These are phyloP conservation scores for Campoletis sonorensis DNA, from an alignment of 1,140 invertebrate species.

Conservation along the genomic window DNA sequence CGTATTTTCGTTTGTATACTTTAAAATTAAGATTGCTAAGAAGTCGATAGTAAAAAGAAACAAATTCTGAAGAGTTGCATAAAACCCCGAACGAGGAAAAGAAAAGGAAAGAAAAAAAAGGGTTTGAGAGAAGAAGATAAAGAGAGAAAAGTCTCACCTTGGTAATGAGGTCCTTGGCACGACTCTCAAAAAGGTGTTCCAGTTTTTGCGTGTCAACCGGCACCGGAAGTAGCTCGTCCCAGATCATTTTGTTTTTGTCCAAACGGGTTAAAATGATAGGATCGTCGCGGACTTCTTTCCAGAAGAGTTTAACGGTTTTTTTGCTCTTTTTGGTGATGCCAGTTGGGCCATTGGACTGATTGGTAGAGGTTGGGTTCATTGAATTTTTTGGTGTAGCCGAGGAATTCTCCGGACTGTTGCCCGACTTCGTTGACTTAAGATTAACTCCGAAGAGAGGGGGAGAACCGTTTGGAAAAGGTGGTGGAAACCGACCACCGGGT, in stretches of 20 bases:
- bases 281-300: slow-evolving; percentile 96
- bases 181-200: slow-evolving; percentile 97
- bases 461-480: slow-evolving; percentile 71
- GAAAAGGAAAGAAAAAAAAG: neutral
- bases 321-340: slow-evolving; percentile 88
- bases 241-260: slow-evolving; percentile 87
- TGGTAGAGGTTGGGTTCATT: slow-evolving; percentile 53
- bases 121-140: too few species aligned
- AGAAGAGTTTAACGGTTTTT: slow-evolving; percentile 99
- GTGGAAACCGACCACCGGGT: slow-evolving; percentile 67
- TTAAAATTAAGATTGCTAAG: neutral
- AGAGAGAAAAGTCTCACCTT: slow-evolving; percentile 80
- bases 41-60: neutral
- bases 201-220: slow-evolving; percentile 94
- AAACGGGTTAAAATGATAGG: slow-evolving; percentile 83
- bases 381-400: slow-evolving; percentile 48
- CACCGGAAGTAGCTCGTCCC: slow-evolving; percentile 93
- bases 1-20: too few species aligned
- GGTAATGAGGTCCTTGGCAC: slow-evolving; percentile 95
- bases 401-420: slow-evolving; percentile 50
- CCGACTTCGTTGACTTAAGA: slow-evolving; percentile 64
- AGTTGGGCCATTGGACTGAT: slow-evolving; percentile 64
- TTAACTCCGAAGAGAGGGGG: slow-evolving; percentile 73
- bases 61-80: neutral
- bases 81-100: neutral